Evolutionary conservation across 1,140 invertebrate genomes (phyloP).

Genomic region (Chironomus tepperi): DNA sequence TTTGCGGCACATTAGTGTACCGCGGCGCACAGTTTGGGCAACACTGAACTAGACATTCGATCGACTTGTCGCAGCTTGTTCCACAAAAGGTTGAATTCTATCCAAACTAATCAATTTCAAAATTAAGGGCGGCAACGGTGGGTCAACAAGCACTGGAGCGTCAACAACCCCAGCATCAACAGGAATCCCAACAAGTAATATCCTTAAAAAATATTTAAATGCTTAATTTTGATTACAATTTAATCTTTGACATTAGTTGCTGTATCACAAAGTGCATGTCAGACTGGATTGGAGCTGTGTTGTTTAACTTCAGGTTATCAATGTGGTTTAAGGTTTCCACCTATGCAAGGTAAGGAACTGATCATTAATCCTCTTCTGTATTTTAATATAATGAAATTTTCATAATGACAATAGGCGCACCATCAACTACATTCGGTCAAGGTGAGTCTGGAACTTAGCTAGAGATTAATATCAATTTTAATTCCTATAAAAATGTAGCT

Average conservation of each 20-base stretch:
- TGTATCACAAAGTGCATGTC: constrained; percentile 30
- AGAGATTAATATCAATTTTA: constrained; percentile 56
- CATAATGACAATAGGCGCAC: constrained; percentile 30
- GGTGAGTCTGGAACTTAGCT: constrained; percentile 33
- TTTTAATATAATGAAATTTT: no score
- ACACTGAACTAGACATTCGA: no score
- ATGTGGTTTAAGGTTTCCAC: constrained; percentile 35
- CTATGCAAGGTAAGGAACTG: constrained; percentile 33
- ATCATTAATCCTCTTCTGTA: no score
- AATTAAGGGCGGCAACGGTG: not conserved
- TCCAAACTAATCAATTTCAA: not conserved
- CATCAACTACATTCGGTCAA: constrained; percentile 34
- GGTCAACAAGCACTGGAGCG: not conserved
- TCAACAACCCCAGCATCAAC: not conserved
- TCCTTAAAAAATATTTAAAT: no score
- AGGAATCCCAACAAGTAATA: not conserved
- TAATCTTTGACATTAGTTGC: no score
- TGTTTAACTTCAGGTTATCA: constrained; percentile 36
- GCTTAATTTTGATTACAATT: no score
- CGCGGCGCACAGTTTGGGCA: no score
- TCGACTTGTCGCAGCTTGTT: no score
- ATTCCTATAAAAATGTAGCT: constrained; percentile 55
- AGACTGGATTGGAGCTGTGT: constrained; percentile 33
- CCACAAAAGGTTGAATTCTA: no score
- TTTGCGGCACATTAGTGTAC: no score